Evolutionary conservation across 2,797 vertebrate genomes (phyloP).

Genomic region (Epinephelus malabaricus): DNA sequence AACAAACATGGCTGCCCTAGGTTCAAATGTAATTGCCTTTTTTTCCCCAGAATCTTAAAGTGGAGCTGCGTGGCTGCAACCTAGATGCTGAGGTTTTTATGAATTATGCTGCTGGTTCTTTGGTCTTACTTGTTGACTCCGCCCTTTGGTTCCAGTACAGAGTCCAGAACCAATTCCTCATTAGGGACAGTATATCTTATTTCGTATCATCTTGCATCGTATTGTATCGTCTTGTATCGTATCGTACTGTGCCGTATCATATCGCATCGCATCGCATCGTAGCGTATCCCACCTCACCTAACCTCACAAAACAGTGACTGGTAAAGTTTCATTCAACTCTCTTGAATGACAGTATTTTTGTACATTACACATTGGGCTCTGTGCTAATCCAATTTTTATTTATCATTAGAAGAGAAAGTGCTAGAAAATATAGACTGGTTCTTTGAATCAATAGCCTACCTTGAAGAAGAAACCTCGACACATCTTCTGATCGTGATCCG

Average conservation of each 20-base stretch:
- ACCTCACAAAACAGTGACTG: not conserved
- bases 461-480: constrained; percentile 98
- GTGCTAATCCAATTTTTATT: not conserved
- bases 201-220: not conserved
- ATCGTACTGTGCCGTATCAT: too few relatives aligned
- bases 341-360: not conserved
- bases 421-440: not conserved
- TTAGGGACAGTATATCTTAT: not conserved
- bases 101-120: not conserved
- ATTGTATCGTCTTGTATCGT: too few relatives aligned
- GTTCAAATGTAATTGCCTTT: constrained; percentile 14
- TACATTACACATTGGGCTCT: not conserved
- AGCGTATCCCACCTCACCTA: too few relatives aligned
- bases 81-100: not conserved
- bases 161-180: not conserved
- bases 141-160: not conserved
- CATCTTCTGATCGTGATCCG: constrained; percentile 92
- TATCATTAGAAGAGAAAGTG: not conserved
- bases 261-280: too few relatives aligned
- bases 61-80: not conserved
- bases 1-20: constrained; percentile 36
- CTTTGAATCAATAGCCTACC: constrained; percentile 79
- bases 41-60: constrained; percentile 6
- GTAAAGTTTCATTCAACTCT: not conserved
- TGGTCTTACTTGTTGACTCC: not conserved